Evolutionary conservation across 1,140 invertebrate species (phyloP).

Genomic region (Drosophila neocordata): DNA sequence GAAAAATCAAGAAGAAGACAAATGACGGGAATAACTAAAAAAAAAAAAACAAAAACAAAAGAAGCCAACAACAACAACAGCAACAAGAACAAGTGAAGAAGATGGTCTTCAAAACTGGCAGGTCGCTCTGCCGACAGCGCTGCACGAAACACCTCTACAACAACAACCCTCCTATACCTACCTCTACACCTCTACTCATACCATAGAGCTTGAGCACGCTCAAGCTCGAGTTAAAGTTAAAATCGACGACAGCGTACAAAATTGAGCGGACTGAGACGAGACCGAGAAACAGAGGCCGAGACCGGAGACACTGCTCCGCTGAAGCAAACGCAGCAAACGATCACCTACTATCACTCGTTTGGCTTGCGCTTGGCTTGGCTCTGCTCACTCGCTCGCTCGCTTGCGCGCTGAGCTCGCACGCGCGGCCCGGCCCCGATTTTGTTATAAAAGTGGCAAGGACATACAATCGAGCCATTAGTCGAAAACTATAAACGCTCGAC

Average conservation of each 20-base stretch:
- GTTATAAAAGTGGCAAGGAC: conserved; percentile 83
- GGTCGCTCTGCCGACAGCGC: not conserved
- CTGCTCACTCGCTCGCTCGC: conserved; percentile 69
- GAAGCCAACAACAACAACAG: no score
- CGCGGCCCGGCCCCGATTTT: conserved; percentile 59
- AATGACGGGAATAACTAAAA: not conserved
- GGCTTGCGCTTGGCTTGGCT: conserved; percentile 25
- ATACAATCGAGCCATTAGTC: conserved; percentile 82
- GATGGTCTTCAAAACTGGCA: conserved; percentile 6
- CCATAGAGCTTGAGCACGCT: not conserved
- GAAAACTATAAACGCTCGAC: conserved; percentile 82
- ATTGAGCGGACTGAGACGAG: not conserved
- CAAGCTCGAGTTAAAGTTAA: not conserved
- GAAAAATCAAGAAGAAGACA: not conserved
- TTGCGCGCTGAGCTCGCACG: conserved; percentile 60
- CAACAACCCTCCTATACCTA: no score
- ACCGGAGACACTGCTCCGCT: conserved; percentile 28
- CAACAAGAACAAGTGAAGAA: not conserved
- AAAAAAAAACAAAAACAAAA: no score
- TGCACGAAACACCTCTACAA: not conserved
- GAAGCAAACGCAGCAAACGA: not conserved
- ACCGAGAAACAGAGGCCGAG: not conserved
- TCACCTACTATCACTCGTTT: conserved; percentile 10
- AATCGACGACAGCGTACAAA: not conserved
- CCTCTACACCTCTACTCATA: no score